Evolutionary conservation across 2,888 invertebrate genomes (phyloP).

Genomic region (Epistrophella euchroma): DNA sequence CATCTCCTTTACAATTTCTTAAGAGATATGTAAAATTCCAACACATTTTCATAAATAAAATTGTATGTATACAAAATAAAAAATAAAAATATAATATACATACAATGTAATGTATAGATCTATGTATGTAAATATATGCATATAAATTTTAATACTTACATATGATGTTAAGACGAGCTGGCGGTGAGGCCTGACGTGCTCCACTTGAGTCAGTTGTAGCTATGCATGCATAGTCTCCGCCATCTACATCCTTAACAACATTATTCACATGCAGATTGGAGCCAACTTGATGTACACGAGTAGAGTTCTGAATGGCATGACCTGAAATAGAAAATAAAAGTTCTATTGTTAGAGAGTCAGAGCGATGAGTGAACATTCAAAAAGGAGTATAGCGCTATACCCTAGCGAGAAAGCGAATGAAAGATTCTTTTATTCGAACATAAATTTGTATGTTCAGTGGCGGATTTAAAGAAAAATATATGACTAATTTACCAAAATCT

Average conservation of each 20-base stretch:
- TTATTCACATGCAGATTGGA: constrained; percentile 82
- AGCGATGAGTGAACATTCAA: constrained; percentile 1
- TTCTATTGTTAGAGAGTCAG: constrained; percentile 55
- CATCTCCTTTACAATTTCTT: neutral
- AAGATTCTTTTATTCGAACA: neutral
- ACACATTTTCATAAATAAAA: neutral
- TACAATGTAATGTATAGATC: neutral
- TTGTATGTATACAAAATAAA: neutral
- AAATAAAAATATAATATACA: neutral
- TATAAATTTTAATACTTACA: constrained; percentile 79
- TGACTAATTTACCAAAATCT: no score
- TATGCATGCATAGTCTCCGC: constrained; percentile 83
- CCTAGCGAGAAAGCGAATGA: neutral
- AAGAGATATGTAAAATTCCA: constrained; percentile 17
- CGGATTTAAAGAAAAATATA: neutral
- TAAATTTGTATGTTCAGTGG: neutral
- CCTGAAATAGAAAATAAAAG: constrained; percentile 79
- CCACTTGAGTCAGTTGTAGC: constrained; percentile 83
- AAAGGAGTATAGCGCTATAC: neutral
- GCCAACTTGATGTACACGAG: constrained; percentile 81
- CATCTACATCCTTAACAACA: constrained; percentile 81
- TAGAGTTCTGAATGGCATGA: constrained; percentile 80
- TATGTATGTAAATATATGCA: neutral
- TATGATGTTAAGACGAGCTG: constrained; percentile 83
- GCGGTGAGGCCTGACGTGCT: constrained; percentile 83